Base-by-base conservation (phyloP, 2,113 vertebrate genomes). In the Hymenochirus boettgeri region DNA sequence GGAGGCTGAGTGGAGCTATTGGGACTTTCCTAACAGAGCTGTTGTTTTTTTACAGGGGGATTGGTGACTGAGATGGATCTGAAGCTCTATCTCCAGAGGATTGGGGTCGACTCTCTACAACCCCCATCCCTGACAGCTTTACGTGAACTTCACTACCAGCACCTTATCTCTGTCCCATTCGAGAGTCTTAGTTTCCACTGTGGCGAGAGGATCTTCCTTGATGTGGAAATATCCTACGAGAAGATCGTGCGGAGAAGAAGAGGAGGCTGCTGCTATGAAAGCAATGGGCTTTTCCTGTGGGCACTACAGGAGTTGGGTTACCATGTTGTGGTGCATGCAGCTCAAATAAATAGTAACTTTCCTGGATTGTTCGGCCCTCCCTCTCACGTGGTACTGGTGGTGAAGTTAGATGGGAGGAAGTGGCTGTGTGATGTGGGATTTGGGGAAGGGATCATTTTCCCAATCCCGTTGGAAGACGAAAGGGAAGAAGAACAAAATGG, bases 351-450 rank as follows among this genome's bases (percentile, higher is more conserved):
- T 46, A 80, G 42, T 31, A 1, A 1, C 0, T 18, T 70, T 6
- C 86, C 79, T 0, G 21, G 69, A 0, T 2, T 1, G 11, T 88
- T 80, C 4, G 86, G 85, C 0, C 85, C 87, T 2, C 86, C 83
- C 0, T 82, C 86, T 48, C 89, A 91, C 50, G 4, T 88, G 48
- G 31, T 83, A 50, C 13, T 78, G 19, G 69, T 78, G 79, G 84
- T 87, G 60, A 72, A 11, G 1, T 57, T 88, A 0, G 75, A 77
- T 0, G 81, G 79, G 2, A 70, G 24, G 3, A 57, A 75, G 1
- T 87, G 85, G 80, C 72, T 91, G 1, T 85, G 85, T 27, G 89
- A 91, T 25, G 86, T 89, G 0, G 88, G 80, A 1, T 86, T 84
- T 3, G 52, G 9, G 0, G 2, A 73, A 0, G 76, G 78, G 0